Conservation (phyloP, 2,888 invertebrate species). For the Drosophila mettleri region DNA sequence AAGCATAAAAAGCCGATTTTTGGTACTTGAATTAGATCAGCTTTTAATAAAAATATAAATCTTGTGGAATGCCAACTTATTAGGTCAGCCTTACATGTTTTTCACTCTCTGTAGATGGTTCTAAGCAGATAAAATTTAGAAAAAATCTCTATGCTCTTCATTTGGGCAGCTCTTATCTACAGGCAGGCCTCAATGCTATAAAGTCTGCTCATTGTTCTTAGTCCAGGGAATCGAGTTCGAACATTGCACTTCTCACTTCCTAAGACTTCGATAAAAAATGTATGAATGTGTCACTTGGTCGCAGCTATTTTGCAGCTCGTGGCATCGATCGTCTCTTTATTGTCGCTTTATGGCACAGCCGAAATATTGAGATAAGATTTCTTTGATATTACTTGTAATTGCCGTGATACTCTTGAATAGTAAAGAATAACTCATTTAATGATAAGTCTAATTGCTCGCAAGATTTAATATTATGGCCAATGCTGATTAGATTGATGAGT, state of each 20-base stretch:
- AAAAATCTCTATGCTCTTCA: too few relatives aligned
- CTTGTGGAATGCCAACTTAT: too few relatives aligned
- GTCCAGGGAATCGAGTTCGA: too few relatives aligned
- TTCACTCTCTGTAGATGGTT: too few relatives aligned
- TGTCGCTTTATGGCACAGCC: neutral
- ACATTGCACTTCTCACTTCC: neutral
- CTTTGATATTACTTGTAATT: neutral
- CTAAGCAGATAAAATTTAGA: too few relatives aligned
- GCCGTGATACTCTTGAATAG: constrained; percentile 1
- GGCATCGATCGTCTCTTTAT: neutral
- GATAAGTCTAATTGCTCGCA: neutral
- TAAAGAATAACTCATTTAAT: neutral
- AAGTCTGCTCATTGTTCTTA: too few relatives aligned
- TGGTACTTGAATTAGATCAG: too few relatives aligned
- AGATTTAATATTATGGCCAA: neutral
- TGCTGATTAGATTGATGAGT: constrained; percentile 1
- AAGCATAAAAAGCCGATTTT: too few relatives aligned
- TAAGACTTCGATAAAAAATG: neutral
- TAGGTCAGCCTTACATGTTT: too few relatives aligned
- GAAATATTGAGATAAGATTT: constrained; percentile 3
- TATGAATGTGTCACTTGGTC: neutral
- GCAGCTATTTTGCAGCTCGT: neutral
- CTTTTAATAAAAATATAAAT: too few relatives aligned
- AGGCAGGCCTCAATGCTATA: too few relatives aligned
- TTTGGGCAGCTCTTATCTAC: too few relatives aligned